Percentiles rank a stretch among this genome's conserved stretches.
These are phyloP conservation scores for Nemotelus nigrinus DNA, from an alignment of 2,888 invertebrate genomes.

Conservation along the genomic window DNA sequence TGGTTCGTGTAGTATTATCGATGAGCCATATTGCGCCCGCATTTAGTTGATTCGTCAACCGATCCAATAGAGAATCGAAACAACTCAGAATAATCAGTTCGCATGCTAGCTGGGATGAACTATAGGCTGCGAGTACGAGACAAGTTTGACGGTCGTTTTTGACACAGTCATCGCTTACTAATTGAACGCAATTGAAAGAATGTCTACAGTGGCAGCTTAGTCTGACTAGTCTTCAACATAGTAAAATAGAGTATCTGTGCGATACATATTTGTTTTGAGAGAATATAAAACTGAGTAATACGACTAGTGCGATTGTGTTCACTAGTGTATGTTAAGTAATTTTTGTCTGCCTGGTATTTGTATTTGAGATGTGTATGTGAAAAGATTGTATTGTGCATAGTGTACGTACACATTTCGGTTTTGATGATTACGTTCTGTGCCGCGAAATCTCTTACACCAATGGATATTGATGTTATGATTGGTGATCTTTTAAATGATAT, in stretches of 20 bases:
- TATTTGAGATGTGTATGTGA: slow-evolving; percentile 13
- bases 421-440: slow-evolving; percentile 27
- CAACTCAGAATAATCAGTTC: too few species aligned
- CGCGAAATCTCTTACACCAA: slow-evolving; percentile 51
- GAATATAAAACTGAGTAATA: neutral
- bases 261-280: slow-evolving; percentile 3
- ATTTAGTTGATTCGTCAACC: neutral
- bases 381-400: slow-evolving; percentile 4
- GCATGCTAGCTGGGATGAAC: too few species aligned
- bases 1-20: neutral
- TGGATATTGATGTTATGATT: slow-evolving; percentile 59
- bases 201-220: neutral
- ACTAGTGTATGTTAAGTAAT: slow-evolving; percentile 3
- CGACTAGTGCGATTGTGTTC: neutral
- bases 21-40: slow-evolving; percentile 28
- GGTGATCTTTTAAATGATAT: slow-evolving; percentile 63
- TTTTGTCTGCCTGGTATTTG: neutral
- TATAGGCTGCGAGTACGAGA: neutral
- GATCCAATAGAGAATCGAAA: too few species aligned
- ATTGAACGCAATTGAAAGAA: slow-evolving; percentile 41
- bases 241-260: neutral
- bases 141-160: slow-evolving; percentile 22
- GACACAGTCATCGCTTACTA: slow-evolving; percentile 6
- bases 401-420: neutral
- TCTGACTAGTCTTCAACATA: neutral